Evolutionary conservation across 2,797 vertebrate species (phyloP), one percentile per base, ranked within the genome.

Genomic region (Spinus olivaceus): DNA sequence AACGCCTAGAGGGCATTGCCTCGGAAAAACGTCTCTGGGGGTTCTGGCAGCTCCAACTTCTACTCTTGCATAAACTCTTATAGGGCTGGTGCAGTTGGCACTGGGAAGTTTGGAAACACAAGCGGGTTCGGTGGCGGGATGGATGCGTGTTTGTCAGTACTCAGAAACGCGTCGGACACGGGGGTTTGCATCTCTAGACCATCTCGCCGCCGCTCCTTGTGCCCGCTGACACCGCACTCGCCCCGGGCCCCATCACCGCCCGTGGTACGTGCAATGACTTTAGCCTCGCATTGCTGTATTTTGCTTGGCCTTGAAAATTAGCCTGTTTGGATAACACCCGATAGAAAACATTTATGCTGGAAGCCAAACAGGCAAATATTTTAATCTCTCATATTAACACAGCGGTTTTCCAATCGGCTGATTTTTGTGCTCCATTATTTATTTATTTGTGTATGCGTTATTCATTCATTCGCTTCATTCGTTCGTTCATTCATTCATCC

Each of bases 311-410:
- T 92, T 89, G 81, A 74, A 94, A 94, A 77, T 85, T 50, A 92
- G 35, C 66, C 56, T 95, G 90, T 95, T 97, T 95, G 93, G 39
- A 67, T 94, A 91, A 61, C 78, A 47, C 47, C 25, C 53, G 81
- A 28, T 21, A 92, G 92, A 95, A 95, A 95, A 95, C 94, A 88
- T 72, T 95, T 51, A 59, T 35, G 67, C 92, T 95, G 86, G 69
- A 91, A 94, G 72, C 71, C 95, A 95, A 97, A 64, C 84, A 82
- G 86, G 71, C 94, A 97, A 95, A 94, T 95, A 94, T 93, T 95
- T 95, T 96, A 95, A 95, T 94, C 88, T 92, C 86, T 89, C 92
- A 60, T 88, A 94, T 94, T 95, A 96, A 82, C 90, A 80, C 60
- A 87, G 89, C 8, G 74, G 81, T 92, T 95, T 96, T 95, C 92